Conservation (phyloP, 2,113 vertebrate genomes). For the Grammomys surdaster region DNA sequence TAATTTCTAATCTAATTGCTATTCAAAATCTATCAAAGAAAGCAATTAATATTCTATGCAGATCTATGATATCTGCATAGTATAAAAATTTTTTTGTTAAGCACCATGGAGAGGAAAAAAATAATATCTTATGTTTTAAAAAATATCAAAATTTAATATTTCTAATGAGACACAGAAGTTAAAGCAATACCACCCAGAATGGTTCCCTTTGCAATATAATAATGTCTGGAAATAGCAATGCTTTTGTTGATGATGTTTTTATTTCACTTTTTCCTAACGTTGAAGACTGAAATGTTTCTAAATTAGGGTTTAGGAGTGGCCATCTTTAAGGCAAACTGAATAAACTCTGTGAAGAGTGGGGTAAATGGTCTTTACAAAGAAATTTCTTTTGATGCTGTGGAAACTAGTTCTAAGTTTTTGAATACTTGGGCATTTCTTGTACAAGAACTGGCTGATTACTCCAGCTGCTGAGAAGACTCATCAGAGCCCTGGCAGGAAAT, state of each 20-base stretch:
- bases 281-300: neutral
- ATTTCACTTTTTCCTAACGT: neutral
- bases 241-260: neutral
- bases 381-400: neutral
- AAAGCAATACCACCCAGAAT: neutral
- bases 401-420: neutral
- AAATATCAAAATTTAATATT: neutral
- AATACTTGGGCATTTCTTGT: neutral
- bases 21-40: constrained; percentile 14
- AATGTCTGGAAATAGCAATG: neutral
- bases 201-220: neutral
- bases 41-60: neutral
- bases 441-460: constrained; percentile 4
- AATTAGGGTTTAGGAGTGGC: neutral
- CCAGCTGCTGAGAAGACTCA: constrained; percentile 6
- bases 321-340: neutral
- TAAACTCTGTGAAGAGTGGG: neutral
- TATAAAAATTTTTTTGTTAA: neutral
- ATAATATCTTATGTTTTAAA: neutral
- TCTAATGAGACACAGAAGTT: neutral
- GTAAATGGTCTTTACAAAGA: neutral
- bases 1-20: too few relatives aligned
- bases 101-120: neutral
- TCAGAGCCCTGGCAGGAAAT: constrained; percentile 65
- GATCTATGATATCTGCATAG: neutral